A percentile compares a stretch with the other conserved stretches of the same genome.
phyloP scores from a whole-genome alignment of 2,797 vertebrate genomes.

The Remorina albescens region DNA sequence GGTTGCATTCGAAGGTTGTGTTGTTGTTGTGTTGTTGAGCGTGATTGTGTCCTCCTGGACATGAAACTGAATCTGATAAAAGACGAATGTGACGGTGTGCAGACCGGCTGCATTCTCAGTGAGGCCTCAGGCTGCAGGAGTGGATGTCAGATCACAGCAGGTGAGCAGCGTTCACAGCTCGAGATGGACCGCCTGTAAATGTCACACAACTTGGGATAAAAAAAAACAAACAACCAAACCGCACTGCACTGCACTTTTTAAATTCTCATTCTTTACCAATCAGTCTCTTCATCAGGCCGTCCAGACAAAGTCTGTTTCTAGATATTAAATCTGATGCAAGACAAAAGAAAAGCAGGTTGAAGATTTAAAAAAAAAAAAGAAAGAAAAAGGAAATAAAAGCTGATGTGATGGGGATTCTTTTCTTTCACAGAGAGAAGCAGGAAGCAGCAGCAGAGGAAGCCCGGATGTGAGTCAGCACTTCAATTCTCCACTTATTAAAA shows the following conservation, averaged over 20 bases:
- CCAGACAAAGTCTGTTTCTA: neutral
- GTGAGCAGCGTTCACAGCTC: conserved; percentile 36
- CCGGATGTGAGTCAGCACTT: conserved; percentile 15
- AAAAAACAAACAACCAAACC: no score
- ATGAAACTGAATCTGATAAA: conserved; percentile 42
- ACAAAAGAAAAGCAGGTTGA: neutral
- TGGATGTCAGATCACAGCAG: conserved; percentile 44
- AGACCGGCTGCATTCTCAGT: conserved; percentile 26
- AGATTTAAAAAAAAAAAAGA: neutral
- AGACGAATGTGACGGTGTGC: conserved; percentile 27
- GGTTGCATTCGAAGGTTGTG: neutral
- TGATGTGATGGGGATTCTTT: neutral
- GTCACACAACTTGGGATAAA: conserved; percentile 16
- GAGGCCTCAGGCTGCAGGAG: conserved; percentile 41
- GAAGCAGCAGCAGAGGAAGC: conserved; percentile 29
- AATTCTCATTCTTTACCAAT: neutral
- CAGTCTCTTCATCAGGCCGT: neutral
- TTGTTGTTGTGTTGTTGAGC: conserved; percentile 7
- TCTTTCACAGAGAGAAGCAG: neutral
- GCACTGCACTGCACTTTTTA: neutral
- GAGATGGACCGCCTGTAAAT: conserved; percentile 31
- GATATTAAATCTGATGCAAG: neutral
- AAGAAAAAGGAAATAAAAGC: no score
- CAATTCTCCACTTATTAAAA: conserved; percentile 42
- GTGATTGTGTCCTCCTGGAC: neutral